Evolutionary conservation across 2,888 invertebrate species (phyloP), one percentile per base, ranked within the genome.

Genomic region (Drosophila mulleri): DNA sequence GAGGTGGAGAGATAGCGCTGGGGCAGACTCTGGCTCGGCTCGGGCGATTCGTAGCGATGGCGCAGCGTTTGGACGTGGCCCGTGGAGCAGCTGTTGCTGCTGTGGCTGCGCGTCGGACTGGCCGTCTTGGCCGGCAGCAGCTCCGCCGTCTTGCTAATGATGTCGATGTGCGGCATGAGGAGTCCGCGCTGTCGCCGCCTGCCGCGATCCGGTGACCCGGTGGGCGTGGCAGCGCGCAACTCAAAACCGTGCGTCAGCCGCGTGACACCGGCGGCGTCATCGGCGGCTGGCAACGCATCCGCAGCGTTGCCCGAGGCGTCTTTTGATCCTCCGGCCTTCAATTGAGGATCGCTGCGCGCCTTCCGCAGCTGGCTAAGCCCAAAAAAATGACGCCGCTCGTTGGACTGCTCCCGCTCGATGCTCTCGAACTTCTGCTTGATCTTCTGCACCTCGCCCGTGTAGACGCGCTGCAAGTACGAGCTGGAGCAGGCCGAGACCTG

Each of bases 151-250:
- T 97, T 97, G 82, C 97, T 97, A 83, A 97, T 98, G n/a, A 97
- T 95, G 85, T 97, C 97, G 78, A 97, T 97, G 88, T 96, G 97
- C 0, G 97, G 97, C 97, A 97, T 97, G 75, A 95, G 95, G 16
- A 97, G 94, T 1, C 94, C 93, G 20, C 94, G 90, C 12, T 92
- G 91, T 4, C 94, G 92, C 26, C 93, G 93, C 44, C 95, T 91
- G 1, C 94, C 94, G 37, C 94, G 92, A 1, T 92, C 92, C 0
- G 86, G 83, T 8, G 88, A 84, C 2, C 32, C 32, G 0, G 29
- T 29, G 2, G 81, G 45, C 45, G 23, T 45, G 45, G 45, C 45
- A 12, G 44, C 44, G 20, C 44, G 44, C 6, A 20, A 54, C 83
- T 96, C 96, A 86, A 95, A 96, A 80, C 94, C 94, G 50, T 94